Percentiles rank a stretch among this genome's conserved stretches.
These are phyloP conservation scores for Muscicapa adusta DNA, from an alignment of 2,113 vertebrate species.

Conservation along the genomic window DNA sequence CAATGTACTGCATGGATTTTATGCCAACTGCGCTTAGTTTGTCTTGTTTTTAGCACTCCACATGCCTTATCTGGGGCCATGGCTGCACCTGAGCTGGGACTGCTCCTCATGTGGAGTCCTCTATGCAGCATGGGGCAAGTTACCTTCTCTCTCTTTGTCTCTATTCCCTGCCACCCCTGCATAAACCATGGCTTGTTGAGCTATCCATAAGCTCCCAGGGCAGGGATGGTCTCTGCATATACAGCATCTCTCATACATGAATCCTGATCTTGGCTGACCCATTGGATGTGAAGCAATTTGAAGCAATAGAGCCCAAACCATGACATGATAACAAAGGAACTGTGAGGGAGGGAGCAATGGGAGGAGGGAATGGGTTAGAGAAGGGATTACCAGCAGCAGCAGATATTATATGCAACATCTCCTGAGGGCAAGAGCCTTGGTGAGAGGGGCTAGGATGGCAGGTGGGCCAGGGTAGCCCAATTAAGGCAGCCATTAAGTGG, in stretches of 20 bases:
- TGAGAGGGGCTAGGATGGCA: not conserved
- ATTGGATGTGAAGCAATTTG: not conserved
- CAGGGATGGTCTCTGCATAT: not conserved
- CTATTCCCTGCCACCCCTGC: not conserved
- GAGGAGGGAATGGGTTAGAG: not conserved
- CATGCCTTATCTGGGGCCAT: not conserved
- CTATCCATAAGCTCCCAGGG: not conserved
- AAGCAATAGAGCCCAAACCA: not conserved
- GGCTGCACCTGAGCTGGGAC: not conserved
- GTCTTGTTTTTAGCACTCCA: constrained; percentile 58
- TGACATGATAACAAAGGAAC: not conserved
- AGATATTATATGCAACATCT: not conserved
- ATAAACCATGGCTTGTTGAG: not conserved
- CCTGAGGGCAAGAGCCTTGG: not conserved
- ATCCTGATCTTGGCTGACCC: not conserved
- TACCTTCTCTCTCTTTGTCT: not conserved
- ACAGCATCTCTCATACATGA: not conserved
- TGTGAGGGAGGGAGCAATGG: fast-evolving
- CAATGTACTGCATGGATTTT: constrained; percentile 72
- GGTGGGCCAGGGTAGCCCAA: not conserved
- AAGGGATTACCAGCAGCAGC: not conserved
- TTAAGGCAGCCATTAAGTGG: too few species aligned
- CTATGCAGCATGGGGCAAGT: not conserved
- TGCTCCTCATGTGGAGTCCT: not conserved
- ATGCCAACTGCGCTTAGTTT: constrained; percentile 62